Evolutionary conservation across 1,140 invertebrate species (phyloP).

Genomic region (Drosophila simulans): DNA sequence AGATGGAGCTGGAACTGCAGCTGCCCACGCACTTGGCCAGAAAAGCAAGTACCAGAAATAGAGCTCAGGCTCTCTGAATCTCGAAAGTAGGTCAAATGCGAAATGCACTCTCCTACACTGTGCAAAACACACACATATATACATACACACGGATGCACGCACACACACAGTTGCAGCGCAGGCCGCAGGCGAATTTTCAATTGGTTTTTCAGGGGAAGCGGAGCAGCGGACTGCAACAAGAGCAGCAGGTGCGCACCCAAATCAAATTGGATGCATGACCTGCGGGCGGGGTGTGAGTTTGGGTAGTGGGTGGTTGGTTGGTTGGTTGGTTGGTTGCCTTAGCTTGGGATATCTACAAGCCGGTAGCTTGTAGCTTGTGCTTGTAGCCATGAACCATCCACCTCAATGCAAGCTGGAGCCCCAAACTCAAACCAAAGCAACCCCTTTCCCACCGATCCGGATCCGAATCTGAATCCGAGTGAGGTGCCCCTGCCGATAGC

Average conservation of each 20-base stretch:
- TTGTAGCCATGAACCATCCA: slow-evolving; percentile 20
- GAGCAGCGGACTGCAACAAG: slow-evolving; percentile 25
- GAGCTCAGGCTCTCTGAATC: slow-evolving; percentile 30
- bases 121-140: slow-evolving; percentile 5
- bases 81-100: slow-evolving; percentile 71
- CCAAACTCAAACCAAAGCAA: not conserved
- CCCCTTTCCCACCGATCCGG: slow-evolving; percentile 4
- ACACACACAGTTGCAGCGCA: slow-evolving; percentile 10
- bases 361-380: not conserved
- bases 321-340: not conserved
- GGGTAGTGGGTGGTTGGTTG: too few species aligned
- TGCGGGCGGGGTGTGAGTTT: not conserved
- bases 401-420: slow-evolving; percentile 1
- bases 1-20: slow-evolving; percentile 6
- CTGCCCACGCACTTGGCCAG: slow-evolving; percentile 42
- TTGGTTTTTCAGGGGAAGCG: slow-evolving; percentile 64
- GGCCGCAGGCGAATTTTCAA: slow-evolving; percentile 69
- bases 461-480: slow-evolving; percentile 34
- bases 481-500: slow-evolving; percentile 61
- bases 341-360: slow-evolving; percentile 21
- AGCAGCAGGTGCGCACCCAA: slow-evolving; percentile 73
- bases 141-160: not conserved
- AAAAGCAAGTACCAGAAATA: slow-evolving; percentile 22
- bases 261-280: slow-evolving; percentile 55
- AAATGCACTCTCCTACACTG: slow-evolving; percentile 62